Evolutionary conservation across 2,113 vertebrate genomes (phyloP), one percentile per base, ranked within the genome.

Genomic region (Pteropus alecto): DNA sequence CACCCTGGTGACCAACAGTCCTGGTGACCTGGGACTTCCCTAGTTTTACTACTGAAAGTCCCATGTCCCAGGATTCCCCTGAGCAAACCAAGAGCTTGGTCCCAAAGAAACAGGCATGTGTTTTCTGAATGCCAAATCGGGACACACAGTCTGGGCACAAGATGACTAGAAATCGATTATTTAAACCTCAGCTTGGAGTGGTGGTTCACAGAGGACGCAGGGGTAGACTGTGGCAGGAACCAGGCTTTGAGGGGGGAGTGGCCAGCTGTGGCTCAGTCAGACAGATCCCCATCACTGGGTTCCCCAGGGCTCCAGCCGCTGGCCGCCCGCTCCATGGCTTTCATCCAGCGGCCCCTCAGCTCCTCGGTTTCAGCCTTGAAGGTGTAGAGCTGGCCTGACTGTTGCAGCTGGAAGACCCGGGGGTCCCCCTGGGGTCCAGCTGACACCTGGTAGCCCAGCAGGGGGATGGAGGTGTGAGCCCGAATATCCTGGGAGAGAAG

Each of bases 381-480:
- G 33, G 98, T 98, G 85, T 98, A 93, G 11, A 98, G 90, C 96
- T 98, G 98, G 90, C 98, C 63, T 12, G 99, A 99, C 92, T 99
- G 99, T 0, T 1, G 98, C 93, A 99, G 97, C 97, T 98, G 99
- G 97, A 99, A 99, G 77, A 97, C 61, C 82, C 96, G 96, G 24
- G 96, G 78, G 60, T 98, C 97, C 0, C 95, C 81, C 93, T 94
- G 98, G 30, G 95, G 38, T 74, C 97, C 67, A 5, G 96, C 11
- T 1, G 43, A 98, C 97, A 99, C 98, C 77, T 96, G 95, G 94
- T 98, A 99, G 90, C 99, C 98, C 98, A 99, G 97, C 96, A 99
- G 97, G 0, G 99, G 98, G 96, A 99, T 98, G 97, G 99, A 98
- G 97, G 98, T 97, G 90, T 98, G 98, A 9, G 99, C 98, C 77